phyloP scores from a whole-genome alignment of 2,888 invertebrate genomes.

The Mythimna impura region DNA sequence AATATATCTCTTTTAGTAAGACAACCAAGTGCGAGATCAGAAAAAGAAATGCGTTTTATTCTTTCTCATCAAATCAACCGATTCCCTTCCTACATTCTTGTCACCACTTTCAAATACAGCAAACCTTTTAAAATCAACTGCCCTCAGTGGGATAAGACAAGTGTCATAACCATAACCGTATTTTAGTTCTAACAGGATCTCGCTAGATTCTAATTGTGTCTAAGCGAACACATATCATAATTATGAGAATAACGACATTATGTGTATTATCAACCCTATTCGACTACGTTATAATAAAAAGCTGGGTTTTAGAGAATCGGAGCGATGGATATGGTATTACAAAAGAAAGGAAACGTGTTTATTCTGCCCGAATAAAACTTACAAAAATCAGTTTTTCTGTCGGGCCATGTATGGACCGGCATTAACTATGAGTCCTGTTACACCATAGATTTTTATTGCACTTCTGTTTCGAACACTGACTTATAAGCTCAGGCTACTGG shows the following conservation, averaged over 20 bases:
- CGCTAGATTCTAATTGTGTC: constrained; percentile 12
- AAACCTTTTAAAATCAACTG: constrained; percentile 11
- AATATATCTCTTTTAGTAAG: too few species aligned
- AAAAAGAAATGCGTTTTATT: too few species aligned
- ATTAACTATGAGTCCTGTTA: too few species aligned
- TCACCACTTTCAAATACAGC: neutral
- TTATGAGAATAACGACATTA: constrained; percentile 21
- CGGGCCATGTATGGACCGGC: too few species aligned
- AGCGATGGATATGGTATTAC: neutral
- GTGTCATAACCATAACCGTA: neutral
- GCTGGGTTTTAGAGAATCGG: neutral
- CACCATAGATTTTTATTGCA: too few species aligned
- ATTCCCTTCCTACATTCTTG: too few species aligned
- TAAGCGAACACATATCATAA: constrained; percentile 21
- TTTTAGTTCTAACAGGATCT: constrained; percentile 5
- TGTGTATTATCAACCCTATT: constrained; percentile 29
- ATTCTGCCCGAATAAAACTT: too few species aligned
- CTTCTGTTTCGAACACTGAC: too few species aligned
- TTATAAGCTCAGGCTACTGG: too few species aligned
- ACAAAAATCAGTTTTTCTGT: too few species aligned
- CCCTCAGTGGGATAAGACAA: constrained; percentile 7
- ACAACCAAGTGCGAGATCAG: too few species aligned
- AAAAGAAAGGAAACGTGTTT: too few species aligned
- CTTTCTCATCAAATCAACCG: neutral
- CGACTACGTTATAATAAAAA: constrained; percentile 20